Evolutionary conservation across 2,113 vertebrate species (phyloP).

Genomic region (Emydura subglobosa): DNA sequence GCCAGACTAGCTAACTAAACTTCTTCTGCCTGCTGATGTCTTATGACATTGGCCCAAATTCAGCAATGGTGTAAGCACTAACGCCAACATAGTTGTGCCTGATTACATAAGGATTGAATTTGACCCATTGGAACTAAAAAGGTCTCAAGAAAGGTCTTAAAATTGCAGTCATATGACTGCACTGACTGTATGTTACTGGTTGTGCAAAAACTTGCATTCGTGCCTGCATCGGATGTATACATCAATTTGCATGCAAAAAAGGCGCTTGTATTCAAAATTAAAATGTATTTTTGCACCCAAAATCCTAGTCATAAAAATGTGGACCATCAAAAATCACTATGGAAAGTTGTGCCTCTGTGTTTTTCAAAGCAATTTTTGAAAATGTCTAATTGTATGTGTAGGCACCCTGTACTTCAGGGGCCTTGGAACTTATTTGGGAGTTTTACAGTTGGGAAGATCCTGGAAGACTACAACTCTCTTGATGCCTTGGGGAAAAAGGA

Average conservation of each 20-base stretch:
- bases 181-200: too few relatives aligned
- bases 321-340: accelerated
- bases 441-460: too few relatives aligned
- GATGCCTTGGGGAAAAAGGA: too few relatives aligned
- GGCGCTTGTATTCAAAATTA: background rate
- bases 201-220: background rate
- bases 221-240: background rate
- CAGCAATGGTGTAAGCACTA: background rate
- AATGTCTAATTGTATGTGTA: background rate
- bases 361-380: background rate
- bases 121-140: accelerated
- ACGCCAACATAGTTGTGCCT: accelerated
- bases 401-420: too few relatives aligned
- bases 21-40: background rate
- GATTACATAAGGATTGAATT: background rate
- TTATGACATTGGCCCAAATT: background rate
- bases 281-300: background rate
- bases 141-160: background rate
- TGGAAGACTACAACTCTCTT: too few relatives aligned
- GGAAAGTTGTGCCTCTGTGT: accelerated
- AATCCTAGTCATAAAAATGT: background rate
- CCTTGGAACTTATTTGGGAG: too few relatives aligned
- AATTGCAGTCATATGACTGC: accelerated
- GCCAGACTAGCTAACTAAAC: accelerated
- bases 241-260: background rate